phyloP scores from a whole-genome alignment of 2,797 vertebrate species.

The Propithecus perrieri region DNA sequence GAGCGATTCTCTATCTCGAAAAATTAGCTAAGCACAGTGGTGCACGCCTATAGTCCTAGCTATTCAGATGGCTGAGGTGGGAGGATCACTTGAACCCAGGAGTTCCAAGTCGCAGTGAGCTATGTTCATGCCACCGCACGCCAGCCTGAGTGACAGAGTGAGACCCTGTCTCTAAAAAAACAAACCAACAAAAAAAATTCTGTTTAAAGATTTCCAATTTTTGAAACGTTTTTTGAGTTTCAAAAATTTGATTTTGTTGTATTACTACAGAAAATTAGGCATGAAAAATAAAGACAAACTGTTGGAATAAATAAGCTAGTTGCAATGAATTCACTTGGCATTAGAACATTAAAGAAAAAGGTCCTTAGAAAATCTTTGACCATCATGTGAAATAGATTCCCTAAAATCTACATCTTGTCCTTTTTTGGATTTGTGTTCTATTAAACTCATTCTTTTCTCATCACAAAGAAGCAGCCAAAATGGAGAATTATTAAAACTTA shows the following conservation, averaged over 20 bases:
- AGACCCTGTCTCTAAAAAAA: neutral
- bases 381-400: neutral
- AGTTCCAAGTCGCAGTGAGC: neutral
- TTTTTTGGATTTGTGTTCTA: neutral
- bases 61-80: neutral
- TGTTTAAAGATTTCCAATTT: neutral
- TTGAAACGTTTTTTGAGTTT: neutral
- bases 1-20: neutral
- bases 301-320: neutral
- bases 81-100: neutral
- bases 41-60: neutral
- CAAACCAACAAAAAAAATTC: neutral
- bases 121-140: neutral
- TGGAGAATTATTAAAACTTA: neutral
- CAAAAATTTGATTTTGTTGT: neutral
- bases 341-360: neutral
- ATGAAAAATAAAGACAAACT: neutral
- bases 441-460: neutral
- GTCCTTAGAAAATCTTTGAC: neutral
- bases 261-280: neutral
- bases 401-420: neutral
- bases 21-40: neutral
- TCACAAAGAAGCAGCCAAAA: neutral
- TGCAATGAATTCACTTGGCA: neutral
- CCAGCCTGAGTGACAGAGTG: neutral